Evolutionary conservation across 1,140 invertebrate genomes (phyloP).

Genomic region (Ceratosolen fusciceps): DNA sequence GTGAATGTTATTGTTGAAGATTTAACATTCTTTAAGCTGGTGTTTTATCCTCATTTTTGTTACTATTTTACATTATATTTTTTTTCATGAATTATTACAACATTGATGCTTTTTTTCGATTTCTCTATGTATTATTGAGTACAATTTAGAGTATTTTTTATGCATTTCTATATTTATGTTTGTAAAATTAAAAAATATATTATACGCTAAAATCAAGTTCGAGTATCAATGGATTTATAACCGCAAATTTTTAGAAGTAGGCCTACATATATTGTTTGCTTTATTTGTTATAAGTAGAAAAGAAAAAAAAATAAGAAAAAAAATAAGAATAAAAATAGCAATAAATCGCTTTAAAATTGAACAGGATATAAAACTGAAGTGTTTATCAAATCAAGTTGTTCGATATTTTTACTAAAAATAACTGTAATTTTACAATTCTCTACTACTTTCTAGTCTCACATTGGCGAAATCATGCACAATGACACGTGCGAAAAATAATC

Average conservation of each 20-base stretch:
- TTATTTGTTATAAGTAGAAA: not conserved
- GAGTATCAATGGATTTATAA: not conserved
- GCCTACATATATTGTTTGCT: not conserved
- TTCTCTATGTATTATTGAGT: constrained; percentile 3
- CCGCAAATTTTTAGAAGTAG: not conserved
- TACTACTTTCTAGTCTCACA: constrained; percentile 33
- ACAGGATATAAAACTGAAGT: constrained; percentile 20
- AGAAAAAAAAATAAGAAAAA: too few relatives aligned
- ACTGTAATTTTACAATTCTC: constrained; percentile 34
- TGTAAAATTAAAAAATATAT: constrained; percentile 3
- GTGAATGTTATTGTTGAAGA: constrained; percentile 19
- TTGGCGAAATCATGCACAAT: constrained; percentile 20
- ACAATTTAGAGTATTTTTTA: not conserved
- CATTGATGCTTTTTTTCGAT: constrained; percentile 38
- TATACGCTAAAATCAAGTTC: not conserved
- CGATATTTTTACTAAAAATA: constrained; percentile 24
- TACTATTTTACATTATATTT: constrained; percentile 45
- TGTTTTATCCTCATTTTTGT: constrained; percentile 57
- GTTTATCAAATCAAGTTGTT: constrained; percentile 29
- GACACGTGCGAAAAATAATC: not conserved
- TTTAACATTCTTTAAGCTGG: constrained; percentile 58
- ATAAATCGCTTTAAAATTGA: not conserved
- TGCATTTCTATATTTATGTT: not conserved
- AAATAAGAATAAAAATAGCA: not conserved
- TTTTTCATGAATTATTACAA: constrained; percentile 40